Percentiles rank a stretch among this genome's conserved stretches.
These are phyloP conservation scores for Python bivittatus DNA, from an alignment of 2,113 vertebrate species.

Conservation along the genomic window DNA sequence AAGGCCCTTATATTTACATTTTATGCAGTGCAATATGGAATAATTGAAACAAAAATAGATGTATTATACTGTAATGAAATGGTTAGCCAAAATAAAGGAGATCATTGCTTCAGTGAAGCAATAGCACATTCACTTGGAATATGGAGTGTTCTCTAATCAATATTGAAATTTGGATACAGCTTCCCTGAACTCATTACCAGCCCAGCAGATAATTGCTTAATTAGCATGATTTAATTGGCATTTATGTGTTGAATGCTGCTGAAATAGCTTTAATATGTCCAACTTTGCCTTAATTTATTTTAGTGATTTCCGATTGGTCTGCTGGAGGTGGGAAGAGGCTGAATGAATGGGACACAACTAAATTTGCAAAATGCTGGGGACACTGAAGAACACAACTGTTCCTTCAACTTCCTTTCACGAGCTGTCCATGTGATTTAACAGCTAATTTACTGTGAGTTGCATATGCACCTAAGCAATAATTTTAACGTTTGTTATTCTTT, in stretches of 20 bases:
- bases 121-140: not conserved
- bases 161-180: constrained; percentile 7
- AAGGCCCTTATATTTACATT: not conserved
- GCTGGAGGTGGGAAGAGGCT: not conserved
- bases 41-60: not conserved
- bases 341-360: not conserved
- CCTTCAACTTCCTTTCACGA: not conserved
- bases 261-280: not conserved
- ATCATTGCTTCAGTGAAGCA: not conserved
- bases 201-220: constrained; percentile 9
- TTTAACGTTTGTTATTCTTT: not conserved
- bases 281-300: constrained; percentile 6
- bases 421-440: not conserved
- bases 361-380: not conserved
- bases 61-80: not conserved
- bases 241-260: not conserved
- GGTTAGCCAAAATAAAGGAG: not conserved
- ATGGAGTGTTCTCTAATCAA: not conserved
- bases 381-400: not conserved
- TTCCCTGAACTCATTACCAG: constrained; percentile 1
- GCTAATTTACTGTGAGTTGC: not conserved
- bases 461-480: not conserved
- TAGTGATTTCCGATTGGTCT: not conserved
- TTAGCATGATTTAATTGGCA: constrained; percentile 13
- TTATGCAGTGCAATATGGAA: not conserved